Base-by-base conservation (phyloP, 2,113 vertebrate genomes). In the Hippocampus mohnikei region DNA sequence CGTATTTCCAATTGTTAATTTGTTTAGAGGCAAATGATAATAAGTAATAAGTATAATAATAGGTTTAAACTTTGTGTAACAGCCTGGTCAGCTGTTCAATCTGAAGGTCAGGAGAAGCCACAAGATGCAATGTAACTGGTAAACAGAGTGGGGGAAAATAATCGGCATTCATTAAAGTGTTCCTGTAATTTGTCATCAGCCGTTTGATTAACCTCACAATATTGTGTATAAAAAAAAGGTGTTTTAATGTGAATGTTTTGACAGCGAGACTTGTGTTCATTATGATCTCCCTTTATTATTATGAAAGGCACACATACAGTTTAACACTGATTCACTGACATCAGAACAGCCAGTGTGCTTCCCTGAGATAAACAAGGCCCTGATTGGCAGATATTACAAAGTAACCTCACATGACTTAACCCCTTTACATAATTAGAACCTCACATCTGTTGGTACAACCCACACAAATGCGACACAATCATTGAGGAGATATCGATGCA, bases 291-390 rank as follows among this genome's bases (percentile, higher is more conserved):
- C 42, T 84, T 87, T 69, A 29, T 63, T 46, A 23, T 8, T 2
- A 62, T 42, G 1, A 27, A 70, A 62, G 55, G 2, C 18, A 21
- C 7, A 66, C 23, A 69, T n/a, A 50, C 8, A 72, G 15, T 68
- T 68, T 71, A 6, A 71, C 42, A 18, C 18, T 77, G 68, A 68
- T 25, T 59, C 58, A 25, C 67, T 29, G 21, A 56, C 67, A 63
- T 12, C 53, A 44, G 25, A n/a, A 55, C 67, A 60, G 9, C 46
- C 37, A n/a, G 12, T 41, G 48, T 40, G 52, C 41, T 79, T 82
- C 77, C 85, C 85, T 88, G 85, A 85, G 81, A 75, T 64, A 74
- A 53, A 71, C 25, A 60, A 69, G 56, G 20, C 29, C n/a, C 56
- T 72, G 53, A 67, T 55, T 40, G 18, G 21, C 64, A 63, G 46